A percentile compares a stretch with the other conserved stretches of the same genome.
These are phyloP conservation scores for Psittacula cyanocephala DNA, from an alignment of 2,113 vertebrate species.

Conservation along the genomic window DNA sequence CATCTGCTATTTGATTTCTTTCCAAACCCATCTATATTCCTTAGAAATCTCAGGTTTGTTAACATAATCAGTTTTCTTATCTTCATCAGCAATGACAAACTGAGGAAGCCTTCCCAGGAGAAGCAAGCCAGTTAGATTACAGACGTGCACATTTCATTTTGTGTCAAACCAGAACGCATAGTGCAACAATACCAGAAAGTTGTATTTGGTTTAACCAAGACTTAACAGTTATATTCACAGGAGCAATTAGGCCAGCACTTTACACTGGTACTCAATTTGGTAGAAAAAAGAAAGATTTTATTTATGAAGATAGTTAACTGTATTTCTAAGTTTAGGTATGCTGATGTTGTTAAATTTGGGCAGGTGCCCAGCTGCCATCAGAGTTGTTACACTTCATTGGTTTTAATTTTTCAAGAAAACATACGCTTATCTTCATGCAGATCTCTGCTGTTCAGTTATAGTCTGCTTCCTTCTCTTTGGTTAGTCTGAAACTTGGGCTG, in stretches of 20 bases:
- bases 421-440: not conserved
- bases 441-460: not conserved
- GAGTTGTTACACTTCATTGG: not conserved
- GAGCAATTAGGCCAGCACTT: not conserved
- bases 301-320: not conserved
- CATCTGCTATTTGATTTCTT: not conserved
- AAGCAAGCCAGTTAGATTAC: not conserved
- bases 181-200: no score
- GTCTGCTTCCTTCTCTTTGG: not conserved
- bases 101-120: not conserved
- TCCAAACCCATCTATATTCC: not conserved
- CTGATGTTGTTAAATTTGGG: not conserved
- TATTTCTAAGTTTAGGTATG: not conserved
- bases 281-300: not conserved
- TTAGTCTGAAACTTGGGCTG: not conserved
- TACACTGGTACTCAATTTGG: not conserved
- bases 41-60: not conserved
- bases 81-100: not conserved
- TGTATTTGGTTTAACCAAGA: not conserved
- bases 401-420: not conserved
- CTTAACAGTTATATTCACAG: rapidly evolving
- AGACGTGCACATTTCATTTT: not conserved
- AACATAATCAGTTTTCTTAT: not conserved
- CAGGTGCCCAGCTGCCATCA: not conserved
- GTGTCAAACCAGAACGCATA: not conserved